Evolutionary conservation across 2,888 invertebrate species (phyloP).

Genomic region (Platypus cylindrus): DNA sequence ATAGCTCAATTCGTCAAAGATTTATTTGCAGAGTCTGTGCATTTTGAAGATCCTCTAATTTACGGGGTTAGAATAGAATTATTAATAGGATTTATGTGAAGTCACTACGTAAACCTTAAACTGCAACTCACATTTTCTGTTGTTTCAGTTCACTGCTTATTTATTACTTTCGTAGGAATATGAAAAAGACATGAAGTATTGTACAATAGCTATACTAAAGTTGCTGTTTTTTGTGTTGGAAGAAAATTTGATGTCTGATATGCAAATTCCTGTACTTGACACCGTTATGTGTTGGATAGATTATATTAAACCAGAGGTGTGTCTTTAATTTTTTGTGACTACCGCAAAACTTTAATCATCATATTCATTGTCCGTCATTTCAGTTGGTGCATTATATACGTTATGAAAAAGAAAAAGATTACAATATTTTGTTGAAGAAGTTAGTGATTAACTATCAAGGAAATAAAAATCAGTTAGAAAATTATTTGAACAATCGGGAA

Average conservation of each 20-base stretch:
- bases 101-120: too few relatives aligned
- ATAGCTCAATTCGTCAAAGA: too few relatives aligned
- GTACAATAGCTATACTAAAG: constrained; percentile 17
- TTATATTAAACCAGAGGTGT: constrained; percentile 19
- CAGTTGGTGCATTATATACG: constrained; percentile 19
- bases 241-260: constrained; percentile 14
- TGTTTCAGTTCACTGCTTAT: too few relatives aligned
- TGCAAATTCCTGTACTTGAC: constrained; percentile 17
- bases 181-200: constrained; percentile 16
- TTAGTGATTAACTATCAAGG: constrained; percentile 17
- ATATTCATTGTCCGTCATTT: constrained; percentile 8
- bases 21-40: too few relatives aligned
- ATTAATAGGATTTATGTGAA: too few relatives aligned
- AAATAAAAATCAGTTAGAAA: constrained; percentile 15
- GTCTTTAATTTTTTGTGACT: constrained; percentile 5
- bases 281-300: constrained; percentile 19
- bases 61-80: constrained; percentile 19
- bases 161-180: constrained; percentile 20
- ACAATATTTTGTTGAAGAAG: constrained; percentile 15
- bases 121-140: too few relatives aligned
- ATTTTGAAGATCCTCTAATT: constrained; percentile 11
- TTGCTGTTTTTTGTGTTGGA: constrained; percentile 18
- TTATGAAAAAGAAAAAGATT: constrained; percentile 18
- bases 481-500: constrained; percentile 14
- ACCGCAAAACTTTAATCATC: constrained; percentile 1